Evolutionary conservation across 2,797 vertebrate species (phyloP), one percentile per base, ranked within the genome.

Genomic region (Benthosema pterotum): DNA sequence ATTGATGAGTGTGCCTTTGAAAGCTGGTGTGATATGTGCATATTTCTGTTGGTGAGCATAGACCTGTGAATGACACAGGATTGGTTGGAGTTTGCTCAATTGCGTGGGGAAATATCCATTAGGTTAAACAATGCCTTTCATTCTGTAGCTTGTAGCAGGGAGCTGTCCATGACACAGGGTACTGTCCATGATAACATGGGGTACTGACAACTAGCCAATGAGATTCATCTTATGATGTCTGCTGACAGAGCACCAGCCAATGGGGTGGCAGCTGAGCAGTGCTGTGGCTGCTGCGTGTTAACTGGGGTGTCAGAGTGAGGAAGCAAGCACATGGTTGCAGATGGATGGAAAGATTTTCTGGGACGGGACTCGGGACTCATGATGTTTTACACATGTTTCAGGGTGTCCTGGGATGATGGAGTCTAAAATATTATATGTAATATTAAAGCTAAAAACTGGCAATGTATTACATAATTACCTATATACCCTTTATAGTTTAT

Each of bases 151-250:
- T 38, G 32, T 38, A 38, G 32, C 71, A 48, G 62, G 86, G 88
- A 87, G 85, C 86, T 88, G 89, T 89, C 83, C 83, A 87, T 69
- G 47, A 38, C 8, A 38, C 32, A 38, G 32, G 32, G 32, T 11
- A 38, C 32, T 38, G 32, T 38, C 9, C 32, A 38, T 38, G 1
- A 38, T 28, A 45, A 52, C 49, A 52, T 62, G 32, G 32, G 81
- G 83, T 88, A 86, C 88, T 87, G 81, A 87, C 83, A 72, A 65
- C 83, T 77, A 73, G 82, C 96, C 96, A 98, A 96, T 98, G 69
- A 79, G 78, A 63, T 75, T 83, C 85, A 92, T 94, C 94, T 94
- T 95, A 90, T 96, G 94, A 97, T 98, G 96, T 98, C 96, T 95
- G 95, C 96, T 99, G 97, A 98, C 96, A 87, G 74, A 57, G 81